Conservation (phyloP, 2,797 vertebrate genomes). For the Cyprinodon diabolis region DNA sequence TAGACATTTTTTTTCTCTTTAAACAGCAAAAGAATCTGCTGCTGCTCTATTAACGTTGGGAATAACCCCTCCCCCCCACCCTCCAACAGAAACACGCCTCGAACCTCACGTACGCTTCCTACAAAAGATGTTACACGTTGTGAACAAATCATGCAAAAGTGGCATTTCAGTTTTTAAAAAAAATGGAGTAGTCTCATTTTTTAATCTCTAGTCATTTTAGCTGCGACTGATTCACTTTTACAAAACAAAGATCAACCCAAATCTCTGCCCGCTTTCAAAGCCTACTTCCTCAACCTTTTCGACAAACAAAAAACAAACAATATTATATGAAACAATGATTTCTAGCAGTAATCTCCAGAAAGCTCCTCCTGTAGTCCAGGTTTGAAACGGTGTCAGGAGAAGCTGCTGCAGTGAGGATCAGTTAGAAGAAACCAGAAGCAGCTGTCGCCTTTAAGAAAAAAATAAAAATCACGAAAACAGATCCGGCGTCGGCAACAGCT, state of each 20-base stretch:
- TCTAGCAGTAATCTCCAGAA: conserved; percentile 22
- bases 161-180: conserved; percentile 79
- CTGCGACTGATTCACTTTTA: conserved; percentile 66
- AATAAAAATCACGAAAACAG: conserved; percentile 74
- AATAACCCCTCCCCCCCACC: conserved; percentile 22
- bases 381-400: conserved; percentile 65
- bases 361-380: conserved; percentile 60
- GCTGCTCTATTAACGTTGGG: conserved; percentile 47
- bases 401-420: conserved; percentile 53
- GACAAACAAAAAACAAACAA: conserved; percentile 67
- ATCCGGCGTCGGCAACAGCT: conserved; percentile 73
- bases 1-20: conserved; percentile 3
- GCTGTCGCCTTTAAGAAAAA: conserved; percentile 69
- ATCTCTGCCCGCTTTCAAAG: conserved; percentile 54
- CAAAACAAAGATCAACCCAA: conserved; percentile 34
- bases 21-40: conserved; percentile 33
- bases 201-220: conserved; percentile 59
- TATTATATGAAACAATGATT: conserved; percentile 73
- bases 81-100: conserved; percentile 38
- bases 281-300: conserved; percentile 48
- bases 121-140: conserved; percentile 82
- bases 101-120: conserved; percentile 74
- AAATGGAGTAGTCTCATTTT: conserved; percentile 75
- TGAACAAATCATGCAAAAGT: conserved; percentile 85
- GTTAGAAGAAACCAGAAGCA: conserved; percentile 57